Evolutionary conservation across 2,797 vertebrate species (phyloP).

Genomic region (Anguilla pacifica): DNA sequence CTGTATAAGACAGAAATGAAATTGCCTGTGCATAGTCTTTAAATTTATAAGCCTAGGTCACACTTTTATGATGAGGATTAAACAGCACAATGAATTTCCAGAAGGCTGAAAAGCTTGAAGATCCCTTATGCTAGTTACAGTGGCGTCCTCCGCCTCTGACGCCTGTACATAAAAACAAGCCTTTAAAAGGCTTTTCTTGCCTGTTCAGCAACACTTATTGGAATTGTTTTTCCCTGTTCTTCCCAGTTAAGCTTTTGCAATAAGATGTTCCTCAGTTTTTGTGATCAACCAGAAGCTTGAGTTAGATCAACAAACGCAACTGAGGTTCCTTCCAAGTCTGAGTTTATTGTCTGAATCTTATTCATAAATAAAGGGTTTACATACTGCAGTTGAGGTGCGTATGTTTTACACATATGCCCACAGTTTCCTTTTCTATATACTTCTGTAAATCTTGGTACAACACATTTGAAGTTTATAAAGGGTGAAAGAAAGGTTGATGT

Average conservation of each 20-base stretch:
- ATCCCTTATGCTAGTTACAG: neutral
- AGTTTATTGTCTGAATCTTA: neutral
- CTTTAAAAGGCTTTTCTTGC: neutral
- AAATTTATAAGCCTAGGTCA: neutral
- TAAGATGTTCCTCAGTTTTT: neutral
- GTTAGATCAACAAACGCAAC: neutral
- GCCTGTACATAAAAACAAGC: neutral
- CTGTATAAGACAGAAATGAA: neutral
- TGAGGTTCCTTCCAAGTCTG: neutral
- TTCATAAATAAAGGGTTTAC: neutral
- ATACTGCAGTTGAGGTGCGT: neutral
- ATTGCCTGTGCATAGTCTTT: neutral
- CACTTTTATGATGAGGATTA: slow-evolving; percentile 6
- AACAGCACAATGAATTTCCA: neutral
- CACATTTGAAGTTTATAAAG: neutral
- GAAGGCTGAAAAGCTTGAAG: neutral
- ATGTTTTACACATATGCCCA: too few relatives aligned
- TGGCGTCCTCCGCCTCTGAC: neutral
- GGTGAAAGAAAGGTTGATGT: too few relatives aligned
- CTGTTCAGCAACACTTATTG: neutral
- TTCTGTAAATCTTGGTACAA: too few relatives aligned
- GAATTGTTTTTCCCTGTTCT: neutral
- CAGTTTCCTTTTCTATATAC: too few relatives aligned
- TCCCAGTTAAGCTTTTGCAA: neutral
- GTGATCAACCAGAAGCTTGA: neutral